These are phyloP conservation scores for Cephalopterus ornatus DNA, from an alignment of 2,113 vertebrate species.

Conservation along the genomic window DNA sequence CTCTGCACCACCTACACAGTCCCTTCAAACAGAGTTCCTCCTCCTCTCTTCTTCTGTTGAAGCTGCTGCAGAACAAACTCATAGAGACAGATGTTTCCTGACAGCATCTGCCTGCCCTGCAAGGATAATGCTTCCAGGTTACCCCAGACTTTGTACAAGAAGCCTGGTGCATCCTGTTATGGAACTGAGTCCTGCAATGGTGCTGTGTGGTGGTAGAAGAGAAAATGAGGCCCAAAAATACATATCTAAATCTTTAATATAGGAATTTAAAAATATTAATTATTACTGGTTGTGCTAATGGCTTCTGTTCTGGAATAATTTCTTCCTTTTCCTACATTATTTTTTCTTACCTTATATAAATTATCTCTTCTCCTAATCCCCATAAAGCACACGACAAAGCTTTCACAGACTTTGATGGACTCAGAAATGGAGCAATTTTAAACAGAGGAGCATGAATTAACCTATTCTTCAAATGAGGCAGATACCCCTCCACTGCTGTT, in stretches of 20 bases:
- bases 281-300: not conserved
- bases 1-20: not conserved
- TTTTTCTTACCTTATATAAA: not conserved
- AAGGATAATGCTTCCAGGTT: not conserved
- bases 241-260: not conserved
- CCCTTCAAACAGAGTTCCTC: not conserved
- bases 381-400: not conserved
- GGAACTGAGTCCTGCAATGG: not conserved
- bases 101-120: too few species aligned
- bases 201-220: fast-evolving
- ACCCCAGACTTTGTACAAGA: not conserved
- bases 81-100: not conserved
- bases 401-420: not conserved
- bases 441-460: not conserved
- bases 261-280: not conserved
- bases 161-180: not conserved
- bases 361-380: not conserved
- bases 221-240: not conserved
- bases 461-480: not conserved
- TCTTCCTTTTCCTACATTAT: not conserved
- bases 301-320: not conserved
- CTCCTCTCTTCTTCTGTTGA: not conserved
- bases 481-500: not conserved
- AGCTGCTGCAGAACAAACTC: not conserved
- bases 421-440: not conserved